Conservation (phyloP, 2,797 vertebrate genomes). For the Gallinago nigripennis region DNA sequence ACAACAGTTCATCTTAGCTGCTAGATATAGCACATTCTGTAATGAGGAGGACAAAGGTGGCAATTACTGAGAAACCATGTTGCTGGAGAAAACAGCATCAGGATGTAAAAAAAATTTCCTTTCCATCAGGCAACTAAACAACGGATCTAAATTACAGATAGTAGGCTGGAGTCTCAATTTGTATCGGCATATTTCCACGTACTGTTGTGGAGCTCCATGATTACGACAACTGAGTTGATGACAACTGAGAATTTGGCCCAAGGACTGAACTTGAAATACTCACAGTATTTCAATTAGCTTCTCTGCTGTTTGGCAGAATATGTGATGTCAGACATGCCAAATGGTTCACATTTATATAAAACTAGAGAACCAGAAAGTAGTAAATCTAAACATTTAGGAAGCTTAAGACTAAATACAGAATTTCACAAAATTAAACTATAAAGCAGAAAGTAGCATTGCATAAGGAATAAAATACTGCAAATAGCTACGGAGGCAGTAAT, state of each 20-base stretch:
- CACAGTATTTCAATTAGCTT: not conserved
- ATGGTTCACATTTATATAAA: not conserved
- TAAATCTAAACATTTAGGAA: not conserved
- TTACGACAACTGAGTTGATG: constrained; percentile 5
- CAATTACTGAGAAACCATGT: not conserved
- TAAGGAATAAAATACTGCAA: not conserved
- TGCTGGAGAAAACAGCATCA: constrained; percentile 1
- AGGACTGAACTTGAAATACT: not conserved
- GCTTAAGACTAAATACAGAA: not conserved
- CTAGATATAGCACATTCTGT: constrained; percentile 34
- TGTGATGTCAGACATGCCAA: not conserved
- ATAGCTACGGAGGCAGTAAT: not conserved
- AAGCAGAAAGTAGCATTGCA: not conserved
- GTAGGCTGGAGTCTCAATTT: not conserved
- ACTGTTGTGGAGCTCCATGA: not conserved
- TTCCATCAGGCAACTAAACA: constrained; percentile 1
- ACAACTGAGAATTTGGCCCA: constrained; percentile 11
- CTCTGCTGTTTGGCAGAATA: constrained; percentile 17
- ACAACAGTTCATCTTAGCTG: constrained; percentile 6
- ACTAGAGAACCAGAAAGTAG: not conserved
- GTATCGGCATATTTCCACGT: not conserved
- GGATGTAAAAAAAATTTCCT: constrained; percentile 39
- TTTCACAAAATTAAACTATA: not conserved
- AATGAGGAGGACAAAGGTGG: constrained; percentile 47
- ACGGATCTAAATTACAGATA: not conserved